Evolutionary conservation across 2,113 vertebrate species (phyloP).

Genomic region (Sebastes schlegelii): DNA sequence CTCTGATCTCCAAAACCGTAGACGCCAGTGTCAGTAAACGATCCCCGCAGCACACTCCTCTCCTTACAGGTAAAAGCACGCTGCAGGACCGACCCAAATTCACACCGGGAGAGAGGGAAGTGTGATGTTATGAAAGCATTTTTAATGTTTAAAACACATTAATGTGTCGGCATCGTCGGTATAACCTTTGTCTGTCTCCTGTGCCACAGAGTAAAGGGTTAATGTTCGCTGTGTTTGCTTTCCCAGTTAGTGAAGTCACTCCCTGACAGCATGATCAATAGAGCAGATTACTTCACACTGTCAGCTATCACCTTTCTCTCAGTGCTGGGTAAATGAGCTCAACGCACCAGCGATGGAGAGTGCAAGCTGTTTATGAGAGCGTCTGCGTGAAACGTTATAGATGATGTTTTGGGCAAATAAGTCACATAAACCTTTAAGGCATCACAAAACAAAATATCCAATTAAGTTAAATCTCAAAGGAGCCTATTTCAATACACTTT

Average conservation of each 20-base stretch:
- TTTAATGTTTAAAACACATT: slow-evolving; percentile 7
- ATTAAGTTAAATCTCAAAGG: background rate
- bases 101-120: slow-evolving; percentile 30
- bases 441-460: slow-evolving; percentile 15
- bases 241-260: slow-evolving; percentile 79
- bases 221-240: slow-evolving; percentile 76
- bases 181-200: slow-evolving; percentile 1
- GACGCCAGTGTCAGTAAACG: slow-evolving; percentile 75
- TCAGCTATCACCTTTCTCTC: slow-evolving; percentile 86
- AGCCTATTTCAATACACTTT: background rate
- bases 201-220: slow-evolving; percentile 67
- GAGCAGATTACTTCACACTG: slow-evolving; percentile 84
- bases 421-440: slow-evolving; percentile 3
- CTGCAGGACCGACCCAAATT: slow-evolving; percentile 40
- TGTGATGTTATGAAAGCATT: slow-evolving; percentile 35
- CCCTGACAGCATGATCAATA: slow-evolving; percentile 84
- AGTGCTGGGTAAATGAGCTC: slow-evolving; percentile 72
- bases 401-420: slow-evolving; percentile 22
- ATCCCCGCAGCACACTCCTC: slow-evolving; percentile 73
- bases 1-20: slow-evolving; percentile 80
- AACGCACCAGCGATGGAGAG: slow-evolving; percentile 45
- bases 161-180: slow-evolving; percentile 4
- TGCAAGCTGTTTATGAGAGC: slow-evolving; percentile 20
- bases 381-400: slow-evolving; percentile 20
- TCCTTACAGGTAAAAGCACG: slow-evolving; percentile 72